Percentiles rank a stretch among this genome's conserved stretches.
Conservation (phyloP, 2,113 vertebrate species). For the Pongo abelii region DNA sequence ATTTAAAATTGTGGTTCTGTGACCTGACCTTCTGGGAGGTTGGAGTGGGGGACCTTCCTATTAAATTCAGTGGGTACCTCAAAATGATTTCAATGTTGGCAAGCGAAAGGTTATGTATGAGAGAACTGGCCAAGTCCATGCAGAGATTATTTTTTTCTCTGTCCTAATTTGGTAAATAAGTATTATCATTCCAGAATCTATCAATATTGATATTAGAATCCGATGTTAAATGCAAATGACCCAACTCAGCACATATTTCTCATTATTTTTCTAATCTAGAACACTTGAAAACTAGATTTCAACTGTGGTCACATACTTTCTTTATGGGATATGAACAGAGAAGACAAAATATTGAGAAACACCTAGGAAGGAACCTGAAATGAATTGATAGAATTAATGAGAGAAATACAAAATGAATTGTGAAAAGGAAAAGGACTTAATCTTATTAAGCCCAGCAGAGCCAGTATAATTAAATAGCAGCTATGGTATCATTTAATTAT, state of each 20-base stretch:
- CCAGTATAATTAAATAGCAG: constrained; percentile 64
- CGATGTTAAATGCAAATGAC: neutral
- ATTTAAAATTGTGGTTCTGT: neutral
- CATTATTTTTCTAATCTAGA: neutral
- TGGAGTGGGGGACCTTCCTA: neutral
- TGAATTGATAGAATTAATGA: constrained; percentile 40
- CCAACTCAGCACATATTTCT: neutral
- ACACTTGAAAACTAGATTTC: neutral
- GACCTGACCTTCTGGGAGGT: neutral
- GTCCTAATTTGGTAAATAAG: neutral
- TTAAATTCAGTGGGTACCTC: neutral
- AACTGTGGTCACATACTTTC: neutral
- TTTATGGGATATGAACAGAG: neutral
- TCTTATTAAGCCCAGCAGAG: constrained; percentile 49
- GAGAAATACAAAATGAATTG: constrained; percentile 41
- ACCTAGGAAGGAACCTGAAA: neutral
- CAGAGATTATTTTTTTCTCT: neutral
- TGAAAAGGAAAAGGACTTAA: constrained; percentile 55
- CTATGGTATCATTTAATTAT: constrained; percentile 70
- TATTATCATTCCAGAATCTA: neutral
- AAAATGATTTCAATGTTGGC: neutral
- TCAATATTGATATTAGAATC: neutral
- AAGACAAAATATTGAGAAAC: neutral
- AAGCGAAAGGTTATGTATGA: neutral
- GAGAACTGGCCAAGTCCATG: neutral